Conservation (phyloP, 1,140 invertebrate genomes). For the Agrypnia vestita region DNA sequence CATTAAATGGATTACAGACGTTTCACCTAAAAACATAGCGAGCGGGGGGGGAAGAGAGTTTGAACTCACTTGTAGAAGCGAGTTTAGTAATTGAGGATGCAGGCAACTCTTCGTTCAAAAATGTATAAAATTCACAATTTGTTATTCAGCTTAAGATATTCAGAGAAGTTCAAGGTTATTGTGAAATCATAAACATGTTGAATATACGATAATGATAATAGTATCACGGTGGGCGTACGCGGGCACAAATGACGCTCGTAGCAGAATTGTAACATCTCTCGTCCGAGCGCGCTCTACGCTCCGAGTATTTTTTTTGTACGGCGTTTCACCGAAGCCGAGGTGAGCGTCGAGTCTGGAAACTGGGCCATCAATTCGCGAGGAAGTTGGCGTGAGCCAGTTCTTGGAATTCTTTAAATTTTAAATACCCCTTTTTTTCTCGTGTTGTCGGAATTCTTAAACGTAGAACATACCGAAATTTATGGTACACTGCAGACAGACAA, state of each 20-base stretch:
- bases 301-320: neutral
- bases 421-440: conserved; percentile 4
- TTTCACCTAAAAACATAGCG: too few relatives aligned
- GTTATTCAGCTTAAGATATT: too few relatives aligned
- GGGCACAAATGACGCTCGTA: conserved; percentile 4
- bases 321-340: neutral
- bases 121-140: too few relatives aligned
- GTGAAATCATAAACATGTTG: conserved; percentile 5
- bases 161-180: conserved; percentile 28
- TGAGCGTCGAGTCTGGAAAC: neutral
- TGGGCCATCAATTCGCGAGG: neutral
- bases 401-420: conserved; percentile 14
- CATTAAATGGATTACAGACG: too few relatives aligned
- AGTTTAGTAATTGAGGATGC: too few relatives aligned
- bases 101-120: too few relatives aligned
- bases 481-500: neutral
- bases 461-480: conserved; percentile 4
- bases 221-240: conserved; percentile 2
- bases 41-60: too few relatives aligned
- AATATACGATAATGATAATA: neutral
- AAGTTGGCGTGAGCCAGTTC: conserved; percentile 3
- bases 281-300: neutral
- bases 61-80: too few relatives aligned
- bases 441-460: conserved; percentile 9
- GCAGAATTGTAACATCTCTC: neutral